phyloP scores from a whole-genome alignment of 2,888 invertebrate genomes.

The Deilephila elpenor region DNA sequence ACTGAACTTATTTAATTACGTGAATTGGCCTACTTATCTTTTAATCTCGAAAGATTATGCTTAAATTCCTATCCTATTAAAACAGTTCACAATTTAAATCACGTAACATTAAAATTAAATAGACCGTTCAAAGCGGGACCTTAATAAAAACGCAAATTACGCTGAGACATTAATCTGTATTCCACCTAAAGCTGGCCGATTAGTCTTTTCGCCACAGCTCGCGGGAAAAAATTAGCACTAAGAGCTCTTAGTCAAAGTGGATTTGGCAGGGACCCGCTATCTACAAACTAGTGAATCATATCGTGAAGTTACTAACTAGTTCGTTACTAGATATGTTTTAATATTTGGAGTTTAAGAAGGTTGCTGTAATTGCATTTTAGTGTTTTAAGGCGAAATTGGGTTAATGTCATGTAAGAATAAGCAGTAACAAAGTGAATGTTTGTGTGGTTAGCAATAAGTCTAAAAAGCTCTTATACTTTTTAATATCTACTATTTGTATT shows the following conservation, averaged over 20 bases:
- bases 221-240: slow-evolving; percentile 42
- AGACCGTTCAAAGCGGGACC: slow-evolving; percentile 7
- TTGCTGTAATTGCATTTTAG: neutral
- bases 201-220: slow-evolving; percentile 51
- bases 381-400: neutral
- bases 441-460: too few relatives aligned
- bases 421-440: too few relatives aligned
- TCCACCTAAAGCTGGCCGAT: slow-evolving; percentile 52
- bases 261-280: slow-evolving; percentile 57
- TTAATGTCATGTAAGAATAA: too few relatives aligned
- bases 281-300: slow-evolving; percentile 48
- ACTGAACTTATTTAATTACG: too few relatives aligned
- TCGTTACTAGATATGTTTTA: neutral
- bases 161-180: slow-evolving; percentile 50
- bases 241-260: slow-evolving; percentile 63
- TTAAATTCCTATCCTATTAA: neutral
- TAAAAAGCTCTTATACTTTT: too few relatives aligned
- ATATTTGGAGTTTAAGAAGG: neutral
- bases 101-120: slow-evolving; percentile 7
- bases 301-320: neutral
- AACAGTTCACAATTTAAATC: neutral
- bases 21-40: too few relatives aligned
- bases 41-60: too few relatives aligned
- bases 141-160: slow-evolving; percentile 48
- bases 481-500: too few relatives aligned